Evolutionary conservation across 2,797 vertebrate species (phyloP).

Genomic region (Heteromormyrus szaboi): DNA sequence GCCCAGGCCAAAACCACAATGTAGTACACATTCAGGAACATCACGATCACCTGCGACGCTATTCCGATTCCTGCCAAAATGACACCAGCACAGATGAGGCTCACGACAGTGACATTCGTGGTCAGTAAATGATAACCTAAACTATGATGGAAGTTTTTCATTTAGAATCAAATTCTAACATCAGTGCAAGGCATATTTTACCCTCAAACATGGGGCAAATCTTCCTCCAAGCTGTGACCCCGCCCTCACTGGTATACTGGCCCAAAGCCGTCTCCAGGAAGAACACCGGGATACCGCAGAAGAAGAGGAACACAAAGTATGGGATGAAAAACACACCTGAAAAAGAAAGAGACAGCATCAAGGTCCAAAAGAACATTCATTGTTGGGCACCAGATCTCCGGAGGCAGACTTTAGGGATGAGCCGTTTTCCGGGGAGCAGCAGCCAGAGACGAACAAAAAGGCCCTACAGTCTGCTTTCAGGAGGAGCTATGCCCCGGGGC

Average conservation of each 20-base stretch:
- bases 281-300: constrained; percentile 83
- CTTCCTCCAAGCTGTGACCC: constrained; percentile 87
- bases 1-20: constrained; percentile 84
- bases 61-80: constrained; percentile 73
- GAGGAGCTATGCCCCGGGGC: not conserved
- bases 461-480: not conserved
- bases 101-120: not conserved
- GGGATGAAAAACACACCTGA: constrained; percentile 89
- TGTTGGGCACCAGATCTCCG: not conserved
- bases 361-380: not conserved
- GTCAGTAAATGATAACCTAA: not conserved
- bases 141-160: not conserved
- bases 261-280: constrained; percentile 87
- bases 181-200: constrained; percentile 39
- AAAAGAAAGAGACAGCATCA: not conserved
- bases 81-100: not conserved
- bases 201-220: constrained; percentile 91
- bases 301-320: constrained; percentile 82
- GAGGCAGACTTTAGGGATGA: not conserved
- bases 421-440: not conserved
- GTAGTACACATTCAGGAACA: constrained; percentile 80
- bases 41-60: constrained; percentile 75
- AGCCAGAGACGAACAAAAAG: not conserved
- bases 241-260: constrained; percentile 87
- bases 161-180: not conserved